phyloP scores from a whole-genome alignment of 2,113 vertebrate genomes.

The Delphinus delphis region DNA sequence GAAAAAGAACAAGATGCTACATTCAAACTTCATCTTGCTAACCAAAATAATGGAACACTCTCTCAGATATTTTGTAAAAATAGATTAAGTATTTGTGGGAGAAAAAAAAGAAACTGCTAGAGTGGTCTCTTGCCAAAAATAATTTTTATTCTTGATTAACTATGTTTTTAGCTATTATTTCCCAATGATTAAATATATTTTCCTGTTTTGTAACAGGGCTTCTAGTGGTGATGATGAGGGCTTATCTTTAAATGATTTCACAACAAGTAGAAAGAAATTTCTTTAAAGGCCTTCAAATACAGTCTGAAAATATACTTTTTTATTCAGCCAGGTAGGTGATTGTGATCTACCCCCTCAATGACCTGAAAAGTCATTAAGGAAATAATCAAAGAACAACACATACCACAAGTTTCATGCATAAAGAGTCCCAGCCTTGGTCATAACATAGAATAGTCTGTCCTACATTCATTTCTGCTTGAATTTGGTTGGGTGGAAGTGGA shows the following conservation, averaged over 20 bases:
- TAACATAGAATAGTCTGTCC: background rate
- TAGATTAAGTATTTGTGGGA: background rate
- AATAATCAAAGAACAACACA: background rate
- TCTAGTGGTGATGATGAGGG: background rate
- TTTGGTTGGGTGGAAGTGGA: fast-evolving
- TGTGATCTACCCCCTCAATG: background rate
- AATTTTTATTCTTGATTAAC: background rate
- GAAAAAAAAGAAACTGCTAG: background rate
- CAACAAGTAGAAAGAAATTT: background rate
- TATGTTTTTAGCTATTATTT: background rate
- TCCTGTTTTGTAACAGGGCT: background rate
- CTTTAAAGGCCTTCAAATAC: background rate
- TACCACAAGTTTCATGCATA: background rate
- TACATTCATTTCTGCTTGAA: background rate
- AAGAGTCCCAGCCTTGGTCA: background rate
- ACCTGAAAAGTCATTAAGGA: background rate
- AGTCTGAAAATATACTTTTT: background rate
- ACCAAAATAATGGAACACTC: background rate
- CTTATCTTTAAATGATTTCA: background rate
- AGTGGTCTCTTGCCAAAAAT: background rate
- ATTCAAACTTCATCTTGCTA: background rate
- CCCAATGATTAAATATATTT: background rate
- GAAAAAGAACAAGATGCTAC: background rate
- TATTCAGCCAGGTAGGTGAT: background rate
- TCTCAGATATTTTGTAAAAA: constrained; percentile 1